Conservation (phyloP, 2,113 vertebrate species). For the Vulpes lagopus region DNA sequence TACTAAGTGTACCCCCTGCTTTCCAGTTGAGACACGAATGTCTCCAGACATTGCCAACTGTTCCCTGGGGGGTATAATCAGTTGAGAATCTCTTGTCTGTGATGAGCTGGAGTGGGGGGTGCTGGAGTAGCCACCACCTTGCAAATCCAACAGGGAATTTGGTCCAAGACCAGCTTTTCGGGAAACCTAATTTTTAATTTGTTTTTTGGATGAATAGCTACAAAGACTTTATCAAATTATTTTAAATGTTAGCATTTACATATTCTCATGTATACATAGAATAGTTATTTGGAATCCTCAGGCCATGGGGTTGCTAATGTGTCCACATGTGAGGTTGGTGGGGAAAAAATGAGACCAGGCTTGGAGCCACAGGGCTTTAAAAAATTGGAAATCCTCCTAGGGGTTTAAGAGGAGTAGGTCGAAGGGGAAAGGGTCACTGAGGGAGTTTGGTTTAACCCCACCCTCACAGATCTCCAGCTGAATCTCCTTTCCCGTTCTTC, state of each 20-base stretch:
- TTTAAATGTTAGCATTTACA: constrained; percentile 61
- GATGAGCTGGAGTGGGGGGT: background rate
- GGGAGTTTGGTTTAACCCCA: background rate
- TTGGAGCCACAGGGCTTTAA: background rate
- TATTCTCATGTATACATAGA: background rate
- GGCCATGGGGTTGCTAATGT: background rate
- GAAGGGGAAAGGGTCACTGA: background rate
- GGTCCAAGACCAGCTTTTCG: constrained; percentile 43
- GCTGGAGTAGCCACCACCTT: background rate
- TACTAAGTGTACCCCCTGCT: background rate
- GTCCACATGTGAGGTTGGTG: background rate
- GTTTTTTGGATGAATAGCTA: background rate
- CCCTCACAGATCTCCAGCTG: background rate
- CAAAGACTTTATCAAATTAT: constrained; percentile 71
- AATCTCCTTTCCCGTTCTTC: background rate
- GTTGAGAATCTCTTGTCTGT: background rate
- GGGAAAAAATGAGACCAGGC: constrained; percentile 38
- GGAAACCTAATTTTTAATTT: background rate
- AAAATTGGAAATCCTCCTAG: background rate
- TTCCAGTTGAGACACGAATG: background rate
- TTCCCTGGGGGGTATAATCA: background rate
- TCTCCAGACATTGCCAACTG: background rate
- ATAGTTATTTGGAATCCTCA: constrained; percentile 43
- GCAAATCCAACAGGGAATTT: background rate
- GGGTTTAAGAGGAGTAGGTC: background rate